Percentiles rank a stretch among this genome's conserved stretches.
phyloP scores from a whole-genome alignment of 2,888 invertebrate species.

The Drosophila mettleri region DNA sequence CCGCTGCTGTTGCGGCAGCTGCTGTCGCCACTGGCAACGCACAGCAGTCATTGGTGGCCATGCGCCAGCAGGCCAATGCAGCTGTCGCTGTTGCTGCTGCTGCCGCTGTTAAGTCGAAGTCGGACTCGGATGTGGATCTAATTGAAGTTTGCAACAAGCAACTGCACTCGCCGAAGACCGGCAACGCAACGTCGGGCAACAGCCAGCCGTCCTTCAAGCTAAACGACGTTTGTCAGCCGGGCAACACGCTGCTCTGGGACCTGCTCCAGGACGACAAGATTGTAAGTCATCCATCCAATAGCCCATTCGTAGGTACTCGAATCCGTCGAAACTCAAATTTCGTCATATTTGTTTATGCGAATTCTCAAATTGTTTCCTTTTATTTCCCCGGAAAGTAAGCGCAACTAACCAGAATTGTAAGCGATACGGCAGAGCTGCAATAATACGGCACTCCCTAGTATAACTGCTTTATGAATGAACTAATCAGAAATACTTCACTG shows the following conservation, averaged over 20 bases:
- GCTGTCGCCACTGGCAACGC: slow-evolving; percentile 78
- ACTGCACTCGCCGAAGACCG: slow-evolving; percentile 59
- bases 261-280: slow-evolving; percentile 96
- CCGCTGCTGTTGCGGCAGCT: slow-evolving; percentile 78
- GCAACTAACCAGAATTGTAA: too few species aligned
- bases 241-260: slow-evolving; percentile 97
- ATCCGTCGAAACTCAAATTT: background rate
- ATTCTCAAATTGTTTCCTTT: too few species aligned
- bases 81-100: slow-evolving; percentile 67
- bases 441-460: too few species aligned
- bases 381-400: too few species aligned
- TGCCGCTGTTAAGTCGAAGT: slow-evolving; percentile 65
- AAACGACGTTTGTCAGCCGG: slow-evolving; percentile 93
- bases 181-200: slow-evolving; percentile 31
- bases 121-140: slow-evolving; percentile 76
- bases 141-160: slow-evolving; percentile 59
- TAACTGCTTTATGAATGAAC: too few species aligned
- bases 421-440: too few species aligned
- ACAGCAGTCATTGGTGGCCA: slow-evolving; percentile 71
- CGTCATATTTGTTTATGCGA: background rate
- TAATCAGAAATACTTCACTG: background rate
- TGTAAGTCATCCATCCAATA: slow-evolving; percentile 87
- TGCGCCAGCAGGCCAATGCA: slow-evolving; percentile 67
- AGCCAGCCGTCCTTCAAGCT: slow-evolving; percentile 82
- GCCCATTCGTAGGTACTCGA: background rate